These are phyloP conservation scores for Palloptera scutellata DNA, from an alignment of 2,888 invertebrate genomes.

Conservation along the genomic window DNA sequence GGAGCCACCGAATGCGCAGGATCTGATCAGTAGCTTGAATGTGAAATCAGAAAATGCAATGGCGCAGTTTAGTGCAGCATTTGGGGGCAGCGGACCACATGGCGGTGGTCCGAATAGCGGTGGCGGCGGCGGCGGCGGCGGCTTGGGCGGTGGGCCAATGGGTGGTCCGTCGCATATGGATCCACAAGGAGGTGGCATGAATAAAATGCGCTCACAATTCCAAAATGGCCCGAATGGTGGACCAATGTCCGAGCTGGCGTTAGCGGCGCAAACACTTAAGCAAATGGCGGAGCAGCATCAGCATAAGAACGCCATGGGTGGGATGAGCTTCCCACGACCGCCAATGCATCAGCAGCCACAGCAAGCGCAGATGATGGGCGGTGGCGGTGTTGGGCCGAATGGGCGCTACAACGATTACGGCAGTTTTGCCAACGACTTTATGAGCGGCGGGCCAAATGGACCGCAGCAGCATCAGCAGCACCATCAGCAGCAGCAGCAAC, in stretches of 20 bases:
- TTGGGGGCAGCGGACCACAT: constrained; percentile 46
- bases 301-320: constrained; percentile 80
- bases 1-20: constrained; percentile 62
- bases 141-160: constrained; percentile 14
- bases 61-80: constrained; percentile 59
- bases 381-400: constrained; percentile 54
- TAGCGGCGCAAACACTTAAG: constrained; percentile 93
- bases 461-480: constrained; percentile 52
- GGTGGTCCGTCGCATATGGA: constrained; percentile 2
- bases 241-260: constrained; percentile 77
- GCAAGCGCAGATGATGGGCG: constrained; percentile 64
- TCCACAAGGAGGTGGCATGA: constrained; percentile 44
- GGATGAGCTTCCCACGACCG: constrained; percentile 67
- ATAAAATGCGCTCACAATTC: constrained; percentile 54
- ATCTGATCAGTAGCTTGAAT: constrained; percentile 62
- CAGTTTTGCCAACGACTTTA: constrained; percentile 68
- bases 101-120: constrained; percentile 37
- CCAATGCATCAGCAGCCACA: constrained; percentile 63
- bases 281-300: constrained; percentile 98
- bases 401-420: constrained; percentile 71
- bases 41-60: constrained; percentile 61
- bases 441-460: constrained; percentile 51
- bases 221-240: constrained; percentile 53
- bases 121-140: constrained; percentile 25
- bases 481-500: constrained; percentile 50